phyloP scores from a whole-genome alignment of 2,888 invertebrate species.

The Agriopis marginaria region DNA sequence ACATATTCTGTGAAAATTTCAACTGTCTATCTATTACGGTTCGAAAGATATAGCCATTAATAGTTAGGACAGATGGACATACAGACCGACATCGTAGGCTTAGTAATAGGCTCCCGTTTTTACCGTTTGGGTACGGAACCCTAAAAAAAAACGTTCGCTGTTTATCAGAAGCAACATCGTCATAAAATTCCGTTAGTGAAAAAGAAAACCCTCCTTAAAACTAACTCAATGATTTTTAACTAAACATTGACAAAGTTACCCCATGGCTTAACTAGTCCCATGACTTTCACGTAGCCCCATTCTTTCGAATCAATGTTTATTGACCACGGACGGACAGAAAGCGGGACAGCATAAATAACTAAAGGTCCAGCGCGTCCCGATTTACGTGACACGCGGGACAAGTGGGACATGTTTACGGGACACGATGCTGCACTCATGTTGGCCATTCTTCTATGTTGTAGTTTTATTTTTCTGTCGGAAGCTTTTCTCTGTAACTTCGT shows the following conservation, averaged over 20 bases:
- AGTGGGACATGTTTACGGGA: slow-evolving; percentile 21
- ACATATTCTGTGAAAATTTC: too few relatives aligned
- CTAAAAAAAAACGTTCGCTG: too few relatives aligned
- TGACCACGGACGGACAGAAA: slow-evolving; percentile 19
- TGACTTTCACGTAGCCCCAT: slow-evolving; percentile 26
- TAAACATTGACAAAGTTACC: neutral
- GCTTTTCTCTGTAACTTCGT: neutral
- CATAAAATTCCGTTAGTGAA: neutral
- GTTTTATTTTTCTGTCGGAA: neutral
- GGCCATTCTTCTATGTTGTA: neutral
- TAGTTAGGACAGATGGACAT: too few relatives aligned
- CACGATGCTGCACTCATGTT: slow-evolving; percentile 12
- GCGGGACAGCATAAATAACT: slow-evolving; percentile 27
- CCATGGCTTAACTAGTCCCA: slow-evolving; percentile 1
- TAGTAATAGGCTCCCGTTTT: too few relatives aligned
- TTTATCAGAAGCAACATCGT: neutral
- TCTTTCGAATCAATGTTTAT: slow-evolving; percentile 45
- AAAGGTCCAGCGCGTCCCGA: slow-evolving; percentile 26
- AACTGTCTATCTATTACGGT: too few relatives aligned
- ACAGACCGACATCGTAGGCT: too few relatives aligned
- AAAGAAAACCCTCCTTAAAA: neutral
- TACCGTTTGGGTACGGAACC: too few relatives aligned
- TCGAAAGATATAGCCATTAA: too few relatives aligned
- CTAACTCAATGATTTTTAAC: slow-evolving; percentile 4
- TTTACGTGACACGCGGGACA: slow-evolving; percentile 31